phyloP scores from a whole-genome alignment of 2,113 vertebrate genomes.

The Vulpes vulpes region DNA sequence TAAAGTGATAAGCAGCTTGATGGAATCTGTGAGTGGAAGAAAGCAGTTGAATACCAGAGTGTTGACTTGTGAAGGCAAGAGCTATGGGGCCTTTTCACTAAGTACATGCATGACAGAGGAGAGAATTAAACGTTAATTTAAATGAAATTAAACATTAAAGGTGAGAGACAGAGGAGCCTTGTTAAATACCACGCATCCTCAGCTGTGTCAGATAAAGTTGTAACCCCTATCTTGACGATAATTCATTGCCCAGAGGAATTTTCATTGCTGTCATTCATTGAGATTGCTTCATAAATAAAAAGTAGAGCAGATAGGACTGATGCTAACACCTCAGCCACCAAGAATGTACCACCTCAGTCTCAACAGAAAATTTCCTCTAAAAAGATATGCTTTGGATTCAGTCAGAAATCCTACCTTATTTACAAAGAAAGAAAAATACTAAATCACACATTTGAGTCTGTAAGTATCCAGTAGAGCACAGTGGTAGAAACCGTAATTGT shows the following conservation, averaged over 20 bases:
- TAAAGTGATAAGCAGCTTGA: not conserved
- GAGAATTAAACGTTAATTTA: not conserved
- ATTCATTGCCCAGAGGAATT: not conserved
- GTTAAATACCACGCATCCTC: not conserved
- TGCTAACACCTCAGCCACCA: not conserved
- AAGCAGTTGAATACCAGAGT: not conserved
- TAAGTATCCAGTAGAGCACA: not conserved
- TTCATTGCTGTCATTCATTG: not conserved
- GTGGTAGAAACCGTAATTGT: not conserved
- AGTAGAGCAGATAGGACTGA: not conserved
- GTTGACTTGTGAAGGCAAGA: not conserved
- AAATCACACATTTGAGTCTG: not conserved
- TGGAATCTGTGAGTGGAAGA: not conserved
- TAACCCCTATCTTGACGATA: not conserved
- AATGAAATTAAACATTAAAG: constrained; percentile 40
- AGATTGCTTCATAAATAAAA: constrained; percentile 35
- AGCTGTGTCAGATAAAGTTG: not conserved
- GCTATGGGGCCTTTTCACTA: not conserved
- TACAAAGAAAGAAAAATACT: not conserved
- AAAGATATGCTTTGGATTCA: not conserved
- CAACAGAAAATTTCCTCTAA: not conserved
- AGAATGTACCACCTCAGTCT: not conserved
- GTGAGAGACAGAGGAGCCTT: not conserved
- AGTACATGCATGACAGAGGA: not conserved
- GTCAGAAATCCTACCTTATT: not conserved